Base-by-base conservation (phyloP, 2,888 invertebrate species). In the Eustalomyia histrio region DNA sequence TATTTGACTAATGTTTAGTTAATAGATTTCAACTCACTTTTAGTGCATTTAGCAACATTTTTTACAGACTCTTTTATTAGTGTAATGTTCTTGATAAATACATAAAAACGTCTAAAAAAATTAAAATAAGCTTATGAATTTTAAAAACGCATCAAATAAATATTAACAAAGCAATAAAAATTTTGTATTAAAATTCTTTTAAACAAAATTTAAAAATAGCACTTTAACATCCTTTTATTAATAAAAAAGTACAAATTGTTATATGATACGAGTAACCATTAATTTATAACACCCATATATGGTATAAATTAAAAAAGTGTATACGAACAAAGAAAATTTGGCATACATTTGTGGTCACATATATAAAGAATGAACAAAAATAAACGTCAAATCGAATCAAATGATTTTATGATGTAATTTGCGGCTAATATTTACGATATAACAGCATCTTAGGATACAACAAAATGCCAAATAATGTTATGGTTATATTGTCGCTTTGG, bases 371-470 rank as follows among this genome's bases (percentile, higher is more conserved):
- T 29, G 29, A 52, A 12, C 83, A 84, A 87, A 88, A 88, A 87
- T 88, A 89, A 89, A 89, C 89, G 88, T 88, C 88, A 89, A 89
- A 89, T 89, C 89, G 87, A 89, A 89, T 89, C 88, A 89, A 89
- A 89, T 89, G 88, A 87, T 88, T 88, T 89, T 89, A 89, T 89
- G 89, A 89, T 88, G 89, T 89, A 88, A 89, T 89, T 89, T 89
- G 89, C 74, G 85, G 87, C 89, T 89, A 89, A 89, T 89, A 89
- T 89, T 89, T 89, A 89, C 89, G 89, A 89, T 89, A 88, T 89
- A 87, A 88, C 87, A 88, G 87, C 89, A 89, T 87, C 89, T 88
- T 88, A 88, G 80, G 74, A 79, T 86, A 84, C 88, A 86, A 87
- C 87, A 87, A 86, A 88, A 86, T 87, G 86, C 87, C 88, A 88